phyloP scores from a whole-genome alignment of 2,113 vertebrate genomes.

The Ornithorhynchus anatinus region DNA sequence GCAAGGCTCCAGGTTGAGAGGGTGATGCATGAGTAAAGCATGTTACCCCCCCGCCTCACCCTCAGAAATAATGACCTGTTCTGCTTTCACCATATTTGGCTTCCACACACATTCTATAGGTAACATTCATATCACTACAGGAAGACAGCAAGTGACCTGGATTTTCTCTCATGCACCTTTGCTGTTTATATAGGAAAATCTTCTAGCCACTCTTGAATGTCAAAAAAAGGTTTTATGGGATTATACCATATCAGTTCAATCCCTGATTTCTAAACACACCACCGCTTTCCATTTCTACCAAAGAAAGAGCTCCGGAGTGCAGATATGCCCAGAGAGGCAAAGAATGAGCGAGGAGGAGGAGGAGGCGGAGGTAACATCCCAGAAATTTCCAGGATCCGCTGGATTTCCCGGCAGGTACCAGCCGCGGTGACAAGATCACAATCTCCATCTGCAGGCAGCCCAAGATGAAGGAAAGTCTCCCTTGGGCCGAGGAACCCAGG shows the following conservation, averaged over 20 bases:
- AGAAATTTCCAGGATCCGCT: neutral
- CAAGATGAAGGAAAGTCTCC: conserved; percentile 52
- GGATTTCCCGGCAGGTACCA: neutral
- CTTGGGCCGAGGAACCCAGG: neutral
- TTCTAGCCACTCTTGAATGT: neutral
- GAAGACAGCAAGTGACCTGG: neutral
- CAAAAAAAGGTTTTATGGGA: neutral
- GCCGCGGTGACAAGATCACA: conserved; percentile 8
- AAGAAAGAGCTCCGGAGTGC: no score
- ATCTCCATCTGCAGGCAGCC: no score
- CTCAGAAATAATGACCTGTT: neutral
- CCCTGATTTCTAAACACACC: neutral
- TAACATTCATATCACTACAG: neutral
- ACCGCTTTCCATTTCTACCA: neutral
- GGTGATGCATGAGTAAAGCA: neutral
- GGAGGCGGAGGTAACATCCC: neutral
- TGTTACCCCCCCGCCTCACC: no score
- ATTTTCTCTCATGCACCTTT: neutral
- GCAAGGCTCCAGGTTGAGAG: neutral
- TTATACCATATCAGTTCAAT: neutral
- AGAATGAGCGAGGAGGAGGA: no score
- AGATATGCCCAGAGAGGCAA: no score
- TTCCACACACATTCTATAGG: conserved; percentile 18
- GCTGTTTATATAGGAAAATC: neutral
- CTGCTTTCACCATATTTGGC: neutral